Evolutionary conservation across 1,140 invertebrate species (phyloP), one percentile per base, ranked within the genome.

Genomic region (Monochamus saltuarius): DNA sequence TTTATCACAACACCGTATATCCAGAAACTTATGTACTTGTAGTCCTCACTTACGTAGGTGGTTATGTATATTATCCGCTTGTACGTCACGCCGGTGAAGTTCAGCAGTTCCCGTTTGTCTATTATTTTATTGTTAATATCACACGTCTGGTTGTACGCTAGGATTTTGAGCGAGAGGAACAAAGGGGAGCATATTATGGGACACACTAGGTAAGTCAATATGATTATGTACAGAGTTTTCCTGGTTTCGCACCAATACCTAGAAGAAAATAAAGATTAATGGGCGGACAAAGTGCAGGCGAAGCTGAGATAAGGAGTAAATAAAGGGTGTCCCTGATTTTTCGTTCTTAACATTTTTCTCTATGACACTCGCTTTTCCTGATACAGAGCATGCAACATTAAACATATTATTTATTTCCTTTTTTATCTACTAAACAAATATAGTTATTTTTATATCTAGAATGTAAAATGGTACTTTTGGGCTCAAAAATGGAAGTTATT

Each of bases 1-100:
- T 96, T 96, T 14, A 95, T 88, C 2, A 95, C 83, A 0, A 95
- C 87, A 52, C 90, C 89, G 75, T 94, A 93, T 19, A 94, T 84
- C 85, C 90, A 92, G 69, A 95, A 92, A 72, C 91, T 92, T 38
- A 89, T 74, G 11, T 83, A 81, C 40, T 82, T 56, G 13, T 69
- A 70, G 7, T 36, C 42, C n/a, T 67, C 58, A 17, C 43, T 61
- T 0, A 59, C 56, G 16, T 66, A 65, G 8, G 54, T 58, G 9
- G 62, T 62, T 10, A 70, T 52, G 50, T 81, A 45, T 86, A 68
- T 16, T 82, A 65, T 37, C 75, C 65, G 47, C 84, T 77, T 58
- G 77, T 78, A 0, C 71, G 74, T 3, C 73, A 71, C 1, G 80
- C 81, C 22, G 1, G 61, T 64, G 52, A 63, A 62, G 19, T 62